These are phyloP conservation scores for Piaya cayana DNA, from an alignment of 2,113 vertebrate genomes.

Conservation along the genomic window DNA sequence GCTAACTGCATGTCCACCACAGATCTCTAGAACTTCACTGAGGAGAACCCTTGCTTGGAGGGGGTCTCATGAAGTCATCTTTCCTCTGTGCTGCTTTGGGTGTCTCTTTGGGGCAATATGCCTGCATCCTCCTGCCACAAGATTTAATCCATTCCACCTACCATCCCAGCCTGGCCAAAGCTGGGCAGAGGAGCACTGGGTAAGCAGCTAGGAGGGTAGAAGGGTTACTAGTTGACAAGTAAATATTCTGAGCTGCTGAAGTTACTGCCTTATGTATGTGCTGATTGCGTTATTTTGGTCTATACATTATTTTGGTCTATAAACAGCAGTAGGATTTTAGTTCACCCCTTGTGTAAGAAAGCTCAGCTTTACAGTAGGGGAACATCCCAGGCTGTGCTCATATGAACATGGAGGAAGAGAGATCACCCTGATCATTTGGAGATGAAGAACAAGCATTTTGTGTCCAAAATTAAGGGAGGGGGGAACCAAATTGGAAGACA, in stretches of 20 bases:
- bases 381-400: background rate
- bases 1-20: background rate
- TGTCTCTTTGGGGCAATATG: background rate
- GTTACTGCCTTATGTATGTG: too few species aligned
- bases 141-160: background rate
- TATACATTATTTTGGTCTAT: background rate
- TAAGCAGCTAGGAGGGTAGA: too few species aligned
- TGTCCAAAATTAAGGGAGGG: background rate
- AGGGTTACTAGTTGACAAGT: background rate
- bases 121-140: background rate
- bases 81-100: background rate
- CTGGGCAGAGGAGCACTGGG: background rate
- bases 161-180: background rate
- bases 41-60: background rate
- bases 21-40: background rate
- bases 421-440: background rate
- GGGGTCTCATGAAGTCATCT: background rate
- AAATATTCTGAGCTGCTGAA: background rate
- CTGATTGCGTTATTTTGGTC: background rate
- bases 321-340: background rate
- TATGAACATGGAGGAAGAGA: background rate
- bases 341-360: background rate
- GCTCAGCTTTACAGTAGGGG: background rate
- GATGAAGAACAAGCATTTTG: background rate
- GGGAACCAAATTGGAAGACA: background rate